Conservation (phyloP, 2,797 vertebrate genomes). For the Sarcoramphus papa region DNA sequence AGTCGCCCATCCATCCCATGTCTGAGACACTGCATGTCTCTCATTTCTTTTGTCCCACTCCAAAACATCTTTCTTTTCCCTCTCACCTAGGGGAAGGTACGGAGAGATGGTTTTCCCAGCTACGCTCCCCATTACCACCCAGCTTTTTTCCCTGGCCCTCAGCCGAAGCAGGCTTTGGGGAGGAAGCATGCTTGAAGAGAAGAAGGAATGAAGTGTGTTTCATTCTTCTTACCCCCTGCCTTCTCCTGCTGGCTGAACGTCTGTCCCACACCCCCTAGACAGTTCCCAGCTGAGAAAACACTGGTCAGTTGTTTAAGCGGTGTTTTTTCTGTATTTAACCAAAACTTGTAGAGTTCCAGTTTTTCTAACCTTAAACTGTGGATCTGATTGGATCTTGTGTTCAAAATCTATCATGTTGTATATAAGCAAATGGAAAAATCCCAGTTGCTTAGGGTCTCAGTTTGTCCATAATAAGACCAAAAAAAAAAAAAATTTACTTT, state of each 20-base stretch:
- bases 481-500: not conserved
- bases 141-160: not conserved
- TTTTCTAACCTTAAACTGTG: not conserved
- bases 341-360: not conserved
- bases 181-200: not conserved
- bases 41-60: not conserved
- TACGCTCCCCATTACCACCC: accelerated
- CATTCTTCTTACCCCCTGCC: not conserved
- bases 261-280: not conserved
- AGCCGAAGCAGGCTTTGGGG: not conserved
- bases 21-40: not conserved
- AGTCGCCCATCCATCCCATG: not conserved
- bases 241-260: not conserved
- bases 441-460: not conserved
- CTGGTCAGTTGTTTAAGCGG: not conserved
- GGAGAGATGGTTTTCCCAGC: not conserved
- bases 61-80: not conserved
- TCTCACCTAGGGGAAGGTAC: not conserved
- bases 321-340: not conserved
- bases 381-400: not conserved
- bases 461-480: not conserved
- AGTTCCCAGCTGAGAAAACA: slow-evolving; percentile 7
- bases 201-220: not conserved
- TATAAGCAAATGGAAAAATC: not conserved
- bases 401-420: not conserved